A percentile compares a stretch with the other conserved stretches of the same genome.
Conservation (phyloP, 2,797 vertebrate genomes). For the Otus scops region DNA sequence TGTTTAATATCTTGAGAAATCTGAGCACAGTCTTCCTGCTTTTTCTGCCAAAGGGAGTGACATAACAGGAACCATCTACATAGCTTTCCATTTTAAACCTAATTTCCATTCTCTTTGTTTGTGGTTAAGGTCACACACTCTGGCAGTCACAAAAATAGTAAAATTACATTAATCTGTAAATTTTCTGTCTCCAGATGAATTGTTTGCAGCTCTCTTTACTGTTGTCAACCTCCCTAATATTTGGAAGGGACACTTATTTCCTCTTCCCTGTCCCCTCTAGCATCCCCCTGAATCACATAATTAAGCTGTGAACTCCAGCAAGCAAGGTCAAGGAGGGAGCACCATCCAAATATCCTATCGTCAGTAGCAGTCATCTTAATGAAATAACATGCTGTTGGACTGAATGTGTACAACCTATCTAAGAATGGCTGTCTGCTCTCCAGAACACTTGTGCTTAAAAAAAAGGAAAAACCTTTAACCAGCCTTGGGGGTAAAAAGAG, state of each 20-base stretch:
- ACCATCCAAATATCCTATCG: neutral
- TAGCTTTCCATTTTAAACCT: slow-evolving; percentile 44
- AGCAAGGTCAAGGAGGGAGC: neutral
- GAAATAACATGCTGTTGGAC: neutral
- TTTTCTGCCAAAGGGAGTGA: slow-evolving; percentile 66
- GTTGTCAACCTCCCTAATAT: neutral
- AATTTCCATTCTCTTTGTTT: slow-evolving; percentile 37
- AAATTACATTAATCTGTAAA: neutral
- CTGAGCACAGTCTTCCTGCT: slow-evolving; percentile 61
- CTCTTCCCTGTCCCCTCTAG: neutral
- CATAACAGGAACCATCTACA: slow-evolving; percentile 53
- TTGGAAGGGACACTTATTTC: neutral
- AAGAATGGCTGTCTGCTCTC: neutral
- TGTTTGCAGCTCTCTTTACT: neutral
- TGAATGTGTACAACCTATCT: neutral
- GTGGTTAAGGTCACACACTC: neutral
- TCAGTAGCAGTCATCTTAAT: neutral
- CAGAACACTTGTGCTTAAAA: neutral
- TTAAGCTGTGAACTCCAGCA: neutral
- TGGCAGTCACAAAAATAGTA: neutral
- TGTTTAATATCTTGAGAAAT: slow-evolving; percentile 70
- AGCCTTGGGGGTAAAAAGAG: neutral
- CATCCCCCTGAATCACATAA: neutral
- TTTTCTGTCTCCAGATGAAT: neutral
- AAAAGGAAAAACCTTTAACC: neutral